Conservation (phyloP, 2,113 vertebrate species). For the Leucoraja erinaceus region DNA sequence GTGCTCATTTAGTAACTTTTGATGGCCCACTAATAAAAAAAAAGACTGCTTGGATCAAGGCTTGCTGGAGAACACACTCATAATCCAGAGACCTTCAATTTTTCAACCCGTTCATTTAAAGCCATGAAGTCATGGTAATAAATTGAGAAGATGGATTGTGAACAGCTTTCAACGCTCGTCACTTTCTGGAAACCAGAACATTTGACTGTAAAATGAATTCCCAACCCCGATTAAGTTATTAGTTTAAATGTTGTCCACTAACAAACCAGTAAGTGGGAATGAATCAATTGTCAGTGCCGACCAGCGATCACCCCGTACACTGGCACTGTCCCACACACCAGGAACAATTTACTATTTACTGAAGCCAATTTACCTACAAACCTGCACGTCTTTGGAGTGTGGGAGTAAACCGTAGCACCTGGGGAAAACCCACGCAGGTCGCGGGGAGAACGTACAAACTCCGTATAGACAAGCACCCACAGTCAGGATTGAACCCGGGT, state of each 20-base stretch:
- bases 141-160: not conserved
- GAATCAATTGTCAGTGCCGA: not conserved
- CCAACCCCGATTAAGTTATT: not conserved
- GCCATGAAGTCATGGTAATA: not conserved
- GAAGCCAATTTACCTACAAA: too few species aligned
- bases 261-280: not conserved
- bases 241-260: not conserved
- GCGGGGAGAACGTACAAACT: too few species aligned
- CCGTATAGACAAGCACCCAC: too few species aligned
- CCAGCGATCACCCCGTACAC: too few species aligned
- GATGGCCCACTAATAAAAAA: not conserved
- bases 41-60: not conserved
- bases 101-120: not conserved
- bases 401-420: too few species aligned
- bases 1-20: too few species aligned
- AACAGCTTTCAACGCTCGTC: not conserved
- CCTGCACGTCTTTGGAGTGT: too few species aligned
- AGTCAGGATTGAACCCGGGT: too few species aligned
- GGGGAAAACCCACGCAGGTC: too few species aligned
- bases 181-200: not conserved
- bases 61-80: not conserved
- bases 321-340: too few species aligned
- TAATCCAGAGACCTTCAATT: not conserved
- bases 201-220: not conserved
- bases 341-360: too few species aligned